A percentile compares a stretch with the other conserved stretches of the same genome.
phyloP scores from a whole-genome alignment of 1,140 invertebrate genomes.

The Thaumatotibia leucotreta region DNA sequence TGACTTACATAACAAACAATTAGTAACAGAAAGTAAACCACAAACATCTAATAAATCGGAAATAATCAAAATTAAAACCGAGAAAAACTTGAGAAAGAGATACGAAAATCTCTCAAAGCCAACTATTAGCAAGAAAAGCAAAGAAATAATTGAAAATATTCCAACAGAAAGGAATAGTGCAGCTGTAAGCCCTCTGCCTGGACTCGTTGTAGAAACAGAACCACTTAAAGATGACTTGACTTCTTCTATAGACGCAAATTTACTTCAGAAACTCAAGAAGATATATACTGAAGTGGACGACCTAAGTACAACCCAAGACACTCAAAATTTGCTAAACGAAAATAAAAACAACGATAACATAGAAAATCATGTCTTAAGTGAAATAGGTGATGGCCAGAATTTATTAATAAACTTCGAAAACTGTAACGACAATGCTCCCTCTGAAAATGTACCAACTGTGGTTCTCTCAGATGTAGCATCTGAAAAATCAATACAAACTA shows the following conservation, averaged over 20 bases:
- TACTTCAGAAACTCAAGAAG: slow-evolving; percentile 44
- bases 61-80: neutral
- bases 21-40: slow-evolving; percentile 10
- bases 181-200: slow-evolving; percentile 48
- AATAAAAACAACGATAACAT: neutral
- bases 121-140: slow-evolving; percentile 14
- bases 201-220: slow-evolving; percentile 41
- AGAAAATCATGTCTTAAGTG: neutral
- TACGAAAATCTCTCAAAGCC: neutral
- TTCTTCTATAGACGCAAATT: slow-evolving; percentile 29
- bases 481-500: slow-evolving; percentile 40
- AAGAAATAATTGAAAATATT: slow-evolving; percentile 11
- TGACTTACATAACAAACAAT: slow-evolving; percentile 13
- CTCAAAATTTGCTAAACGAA: neutral
- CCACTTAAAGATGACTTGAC: slow-evolving; percentile 20
- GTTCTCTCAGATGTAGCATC: neutral
- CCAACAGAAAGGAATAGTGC: slow-evolving; percentile 24
- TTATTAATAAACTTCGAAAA: neutral
- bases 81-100: neutral
- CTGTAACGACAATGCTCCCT: neutral
- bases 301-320: neutral
- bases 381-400: neutral
- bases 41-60: slow-evolving; percentile 20
- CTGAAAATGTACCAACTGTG: neutral
- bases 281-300: slow-evolving; percentile 28